Evolutionary conservation across 1,140 invertebrate genomes (phyloP), one percentile per base, ranked within the genome.

Genomic region (Gonatopus flavifemur): DNA sequence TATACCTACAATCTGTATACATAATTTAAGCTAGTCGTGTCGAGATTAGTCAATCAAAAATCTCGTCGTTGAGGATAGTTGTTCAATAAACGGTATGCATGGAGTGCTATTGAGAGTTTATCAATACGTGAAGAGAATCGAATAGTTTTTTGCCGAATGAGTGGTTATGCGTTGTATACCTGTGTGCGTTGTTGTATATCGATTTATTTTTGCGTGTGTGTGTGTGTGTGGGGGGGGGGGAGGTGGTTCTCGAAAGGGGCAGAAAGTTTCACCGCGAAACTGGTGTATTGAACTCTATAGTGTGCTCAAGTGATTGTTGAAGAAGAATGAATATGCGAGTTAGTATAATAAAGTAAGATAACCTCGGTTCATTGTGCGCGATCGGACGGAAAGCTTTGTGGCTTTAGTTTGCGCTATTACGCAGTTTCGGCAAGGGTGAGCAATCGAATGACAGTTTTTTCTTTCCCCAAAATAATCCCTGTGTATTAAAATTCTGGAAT

Each of bases 341-440:
- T 38, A 25, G 20, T 41, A 35, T 51, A 42, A 32, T 51, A 28
- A 40, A 31, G 45, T 60, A 38, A 46, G 44, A 59, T 55, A 57
- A 59, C 59, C 59, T 61, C 59, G 59, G 55, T 54, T 62, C 59
- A 62, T 60, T 59, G 50, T 33, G 49, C 44, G 53, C 59, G 59
- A 46, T 62, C 38, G 38, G 33, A 45, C 48, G 49, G 45, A 55
- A 53, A 56, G 59, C 59, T 62, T 62, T 47, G 54, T 62, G 59
- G 59, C 55, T 62, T 62, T 37, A 45, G 49, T 62, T 62, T 38
- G 49, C 40, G 50, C 54, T 38, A 53, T 55, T 55, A 41, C 28
- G 40, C 49, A 49, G n/a, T n/a, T n/a, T n/a, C n/a, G n/a, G n/a
- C n/a, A n/a, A n/a, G n/a, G n/a, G n/a, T n/a, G n/a, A n/a, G n/a